Evolutionary conservation across 2,797 vertebrate genomes (phyloP).

Genomic region (Botia kubotai): DNA sequence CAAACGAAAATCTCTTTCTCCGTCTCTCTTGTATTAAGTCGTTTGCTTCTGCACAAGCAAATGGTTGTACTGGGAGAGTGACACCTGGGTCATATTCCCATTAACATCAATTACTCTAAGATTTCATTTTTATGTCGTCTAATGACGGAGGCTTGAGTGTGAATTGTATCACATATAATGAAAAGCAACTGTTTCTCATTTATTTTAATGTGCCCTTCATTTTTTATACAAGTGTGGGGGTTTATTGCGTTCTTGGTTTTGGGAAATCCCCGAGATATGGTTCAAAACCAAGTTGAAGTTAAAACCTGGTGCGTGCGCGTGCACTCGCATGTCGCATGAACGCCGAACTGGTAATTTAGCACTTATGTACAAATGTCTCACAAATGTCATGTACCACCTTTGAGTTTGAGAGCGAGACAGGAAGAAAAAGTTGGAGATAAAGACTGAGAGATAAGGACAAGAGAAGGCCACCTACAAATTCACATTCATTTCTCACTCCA

Average conservation of each 20-base stretch:
- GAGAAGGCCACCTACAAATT: constrained; percentile 57
- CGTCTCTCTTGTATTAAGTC: constrained; percentile 25
- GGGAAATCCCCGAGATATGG: background rate
- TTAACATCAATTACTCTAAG: constrained; percentile 33
- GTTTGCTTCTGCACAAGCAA: constrained; percentile 25
- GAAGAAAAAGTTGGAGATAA: constrained; percentile 32
- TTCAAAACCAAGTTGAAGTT: background rate
- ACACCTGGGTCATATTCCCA: constrained; percentile 26
- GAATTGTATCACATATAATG: constrained; percentile 2
- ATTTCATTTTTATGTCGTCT: constrained; percentile 2
- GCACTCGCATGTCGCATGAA: constrained; percentile 36
- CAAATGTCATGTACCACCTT: constrained; percentile 56
- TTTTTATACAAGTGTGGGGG: background rate
- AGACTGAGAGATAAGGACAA: constrained; percentile 51
- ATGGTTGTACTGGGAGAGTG: constrained; percentile 13
- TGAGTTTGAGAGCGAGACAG: constrained; percentile 42
- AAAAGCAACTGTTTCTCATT: constrained; percentile 24
- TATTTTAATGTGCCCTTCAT: background rate
- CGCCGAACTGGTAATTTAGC: constrained; percentile 48
- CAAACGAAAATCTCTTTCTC: constrained; percentile 50
- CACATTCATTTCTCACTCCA: constrained; percentile 49
- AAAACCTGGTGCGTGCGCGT: constrained; percentile 21
- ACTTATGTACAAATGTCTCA: constrained; percentile 46
- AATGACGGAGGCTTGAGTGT: constrained; percentile 8
- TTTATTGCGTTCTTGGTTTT: background rate